Base-by-base conservation (phyloP, 1,140 invertebrate genomes). In the Drosophila persimilis region DNA sequence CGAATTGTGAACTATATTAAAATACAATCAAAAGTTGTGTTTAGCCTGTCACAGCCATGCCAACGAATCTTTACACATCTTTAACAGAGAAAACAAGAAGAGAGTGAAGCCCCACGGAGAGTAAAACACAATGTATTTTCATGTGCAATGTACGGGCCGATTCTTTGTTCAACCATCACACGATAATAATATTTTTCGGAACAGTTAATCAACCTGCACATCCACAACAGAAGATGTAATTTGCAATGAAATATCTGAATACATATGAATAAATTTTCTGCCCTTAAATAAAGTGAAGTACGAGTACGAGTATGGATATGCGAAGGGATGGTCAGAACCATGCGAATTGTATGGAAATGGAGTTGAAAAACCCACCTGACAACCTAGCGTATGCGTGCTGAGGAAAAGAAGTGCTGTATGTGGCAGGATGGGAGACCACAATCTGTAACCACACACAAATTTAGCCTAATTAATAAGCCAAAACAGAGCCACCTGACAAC, bases 381-480 rank as follows among this genome's bases (percentile, higher is more conserved):
- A 58, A 63, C 66, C 22, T 9, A n/a, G 61, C 65, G 58, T 65
- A 81, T 80, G 64, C 61, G 79, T 73, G 74, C 66, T 55, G 61
- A 41, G 51, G 39, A 22, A 7, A n/a, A 15, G 4, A 29, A 2
- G 26, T 39, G 52, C 45, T 31, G 3, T 39, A 39, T 57, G 54
- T 53, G 51, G 46, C 26, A 8, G 13, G 35, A 17, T n/a, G 31
- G 67, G 45, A 15, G 51, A 75, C 78, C 78, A 73, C 83, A 86
- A 86, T 83, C 83, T 76, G 69, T 47, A 67, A 77, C 70, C 73
- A 48, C 81, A 86, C 83, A 75, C 73, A 51, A 69, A 75, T 77
- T 74, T 77, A 64, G 54, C 55, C 67, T 88, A 86, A 86, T 86
- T 86, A 86, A 86, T 86, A 88, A 86, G 75, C 66, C 80, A 72